phyloP scores from a whole-genome alignment of 2,797 vertebrate species.

The Microchirus variegatus region DNA sequence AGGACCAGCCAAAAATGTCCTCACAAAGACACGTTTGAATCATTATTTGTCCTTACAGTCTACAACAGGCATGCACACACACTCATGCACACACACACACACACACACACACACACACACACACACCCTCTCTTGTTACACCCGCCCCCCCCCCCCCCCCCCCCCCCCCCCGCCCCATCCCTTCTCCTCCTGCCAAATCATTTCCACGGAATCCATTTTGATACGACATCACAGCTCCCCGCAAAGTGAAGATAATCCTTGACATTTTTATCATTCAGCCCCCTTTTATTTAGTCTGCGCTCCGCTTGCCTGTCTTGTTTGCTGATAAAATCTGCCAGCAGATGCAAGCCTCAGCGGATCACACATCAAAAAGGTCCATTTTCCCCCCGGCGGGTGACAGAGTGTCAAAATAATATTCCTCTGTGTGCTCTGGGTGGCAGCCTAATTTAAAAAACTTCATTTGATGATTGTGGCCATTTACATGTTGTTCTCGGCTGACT shows the following conservation, averaged over 20 bases:
- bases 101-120: conserved; percentile 21
- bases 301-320: conserved; percentile 75
- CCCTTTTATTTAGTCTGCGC: conserved; percentile 63
- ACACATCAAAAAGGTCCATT: conserved; percentile 80
- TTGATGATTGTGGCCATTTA: conserved; percentile 63
- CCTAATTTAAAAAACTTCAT: conserved; percentile 76
- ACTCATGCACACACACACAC: conserved; percentile 6
- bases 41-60: no score
- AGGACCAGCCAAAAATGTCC: no score
- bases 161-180: conserved; percentile 24
- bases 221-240: conserved; percentile 77
- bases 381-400: conserved; percentile 52
- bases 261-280: conserved; percentile 76
- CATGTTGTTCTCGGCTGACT: conserved; percentile 35
- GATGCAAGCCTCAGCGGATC: conserved; percentile 70
- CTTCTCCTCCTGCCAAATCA: conserved; percentile 73
- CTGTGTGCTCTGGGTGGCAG: conserved; percentile 74
- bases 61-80: conserved; percentile 7
- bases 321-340: conserved; percentile 80
- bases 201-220: conserved; percentile 78
- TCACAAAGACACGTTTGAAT: no score
- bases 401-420: conserved; percentile 79
- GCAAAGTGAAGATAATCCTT: conserved; percentile 78
- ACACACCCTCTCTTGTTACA: conserved; percentile 40
- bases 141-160: conserved; percentile 17